phyloP scores from a whole-genome alignment of 2,113 vertebrate genomes.

The Triplophysa dalaica region DNA sequence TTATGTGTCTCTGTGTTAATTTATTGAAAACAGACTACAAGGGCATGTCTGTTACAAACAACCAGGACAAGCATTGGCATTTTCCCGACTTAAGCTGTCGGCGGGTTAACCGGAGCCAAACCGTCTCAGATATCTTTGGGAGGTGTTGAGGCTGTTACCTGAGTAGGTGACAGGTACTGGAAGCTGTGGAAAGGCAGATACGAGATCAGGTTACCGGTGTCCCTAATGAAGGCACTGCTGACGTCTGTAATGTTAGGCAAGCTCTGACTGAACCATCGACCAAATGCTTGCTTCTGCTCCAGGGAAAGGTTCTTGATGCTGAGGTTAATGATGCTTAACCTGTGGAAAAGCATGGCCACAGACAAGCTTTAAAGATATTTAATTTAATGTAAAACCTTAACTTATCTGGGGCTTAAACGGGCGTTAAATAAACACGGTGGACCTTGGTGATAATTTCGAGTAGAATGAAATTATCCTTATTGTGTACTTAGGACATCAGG shows the following conservation, averaged over 20 bases:
- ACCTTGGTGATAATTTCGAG: neutral
- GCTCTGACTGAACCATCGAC: slow-evolving; percentile 68
- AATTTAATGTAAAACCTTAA: neutral
- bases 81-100: neutral
- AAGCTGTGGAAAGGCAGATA: slow-evolving; percentile 79
- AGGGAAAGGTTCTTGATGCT: slow-evolving; percentile 62
- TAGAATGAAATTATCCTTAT: too few species aligned
- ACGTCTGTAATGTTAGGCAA: slow-evolving; percentile 58
- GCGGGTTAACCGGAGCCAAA: slow-evolving; percentile 39
- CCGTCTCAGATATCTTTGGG: slow-evolving; percentile 61
- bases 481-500: too few species aligned
- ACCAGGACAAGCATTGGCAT: slow-evolving; percentile 45
- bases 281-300: slow-evolving; percentile 71
- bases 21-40: slow-evolving; percentile 57
- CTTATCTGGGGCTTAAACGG: neutral
- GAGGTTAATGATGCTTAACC: slow-evolving; percentile 67
- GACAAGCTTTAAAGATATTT: neutral
- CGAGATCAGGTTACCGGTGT: slow-evolving; percentile 74
- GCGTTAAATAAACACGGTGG: neutral
- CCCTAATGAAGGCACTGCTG: slow-evolving; percentile 67
- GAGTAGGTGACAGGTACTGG: slow-evolving; percentile 77
- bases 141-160: slow-evolving; percentile 77
- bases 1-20: slow-evolving; percentile 55
- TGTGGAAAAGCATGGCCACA: slow-evolving; percentile 33
- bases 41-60: slow-evolving; percentile 39